A percentile compares a stretch with the other conserved stretches of the same genome.
These are phyloP conservation scores for Phalacrocorax aristotelis DNA, from an alignment of 2,113 vertebrate genomes.

Conservation along the genomic window DNA sequence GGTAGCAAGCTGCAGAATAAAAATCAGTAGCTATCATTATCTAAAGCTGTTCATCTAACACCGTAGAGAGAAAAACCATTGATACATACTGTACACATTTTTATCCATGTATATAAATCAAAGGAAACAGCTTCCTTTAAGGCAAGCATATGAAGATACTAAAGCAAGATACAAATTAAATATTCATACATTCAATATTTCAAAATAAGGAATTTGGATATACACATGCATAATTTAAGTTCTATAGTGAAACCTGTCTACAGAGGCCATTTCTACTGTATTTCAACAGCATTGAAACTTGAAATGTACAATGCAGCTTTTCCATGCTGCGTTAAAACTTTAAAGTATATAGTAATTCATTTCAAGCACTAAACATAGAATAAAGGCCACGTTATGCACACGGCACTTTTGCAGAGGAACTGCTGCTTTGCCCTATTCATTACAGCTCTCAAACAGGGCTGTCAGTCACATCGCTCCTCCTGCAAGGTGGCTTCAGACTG, in stretches of 20 bases:
- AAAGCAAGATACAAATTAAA: constrained; percentile 77
- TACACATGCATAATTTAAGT: constrained; percentile 77
- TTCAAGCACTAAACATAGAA: constrained; percentile 52
- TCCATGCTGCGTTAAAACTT: constrained; percentile 56
- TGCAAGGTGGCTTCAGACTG: neutral
- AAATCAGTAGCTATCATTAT: constrained; percentile 56
- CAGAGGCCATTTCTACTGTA: constrained; percentile 73
- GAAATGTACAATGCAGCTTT: constrained; percentile 59
- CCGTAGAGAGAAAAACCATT: constrained; percentile 55
- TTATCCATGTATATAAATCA: constrained; percentile 75
- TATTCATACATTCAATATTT: constrained; percentile 79
- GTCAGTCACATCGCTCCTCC: neutral
- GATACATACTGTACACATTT: constrained; percentile 68
- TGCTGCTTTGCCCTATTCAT: neutral
- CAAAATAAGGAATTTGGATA: constrained; percentile 78
- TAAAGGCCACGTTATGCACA: constrained; percentile 35
- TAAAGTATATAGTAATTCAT: constrained; percentile 62
- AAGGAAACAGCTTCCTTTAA: constrained; percentile 75
- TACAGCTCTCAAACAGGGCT: neutral
- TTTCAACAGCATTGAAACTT: constrained; percentile 69
- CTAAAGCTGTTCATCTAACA: constrained; percentile 60
- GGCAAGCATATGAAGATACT: constrained; percentile 73
- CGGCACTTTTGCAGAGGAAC: neutral
- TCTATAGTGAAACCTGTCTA: constrained; percentile 76
- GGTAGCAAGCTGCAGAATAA: constrained; percentile 51